These are phyloP conservation scores for Catamblyrhynchus diadema DNA, from an alignment of 2,797 vertebrate genomes.

Conservation along the genomic window DNA sequence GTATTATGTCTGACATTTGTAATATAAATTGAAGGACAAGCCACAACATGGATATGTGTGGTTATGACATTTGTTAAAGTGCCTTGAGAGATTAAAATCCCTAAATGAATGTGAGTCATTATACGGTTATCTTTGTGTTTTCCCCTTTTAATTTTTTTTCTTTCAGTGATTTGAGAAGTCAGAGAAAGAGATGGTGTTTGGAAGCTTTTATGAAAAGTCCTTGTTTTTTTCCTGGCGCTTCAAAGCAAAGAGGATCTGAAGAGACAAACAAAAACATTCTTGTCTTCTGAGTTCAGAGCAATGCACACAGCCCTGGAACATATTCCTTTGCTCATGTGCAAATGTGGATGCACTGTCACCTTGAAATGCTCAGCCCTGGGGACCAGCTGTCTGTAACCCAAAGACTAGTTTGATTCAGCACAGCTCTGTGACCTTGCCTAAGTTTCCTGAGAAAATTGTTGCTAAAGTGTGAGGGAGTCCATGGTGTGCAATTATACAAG, in stretches of 20 bases:
- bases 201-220: neutral
- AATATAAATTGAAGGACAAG: slow-evolving; percentile 54
- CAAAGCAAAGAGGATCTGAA: slow-evolving; percentile 1
- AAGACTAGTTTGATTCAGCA: neutral
- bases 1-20: slow-evolving; percentile 55
- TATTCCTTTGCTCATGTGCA: neutral
- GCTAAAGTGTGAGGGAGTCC: neutral
- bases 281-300: neutral
- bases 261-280: slow-evolving; percentile 12
- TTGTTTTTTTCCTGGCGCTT: neutral
- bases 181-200: neutral
- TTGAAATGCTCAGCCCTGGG: neutral
- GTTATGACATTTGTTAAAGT: slow-evolving; percentile 40
- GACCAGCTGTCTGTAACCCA: neutral
- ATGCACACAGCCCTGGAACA: neutral
- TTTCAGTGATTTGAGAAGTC: neutral
- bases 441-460: neutral
- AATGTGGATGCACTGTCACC: neutral
- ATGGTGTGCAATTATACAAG: neutral
- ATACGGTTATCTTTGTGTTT: neutral
- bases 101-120: slow-evolving; percentile 29
- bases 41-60: neutral
- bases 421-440: neutral
- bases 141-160: neutral
- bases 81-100: slow-evolving; percentile 21